Conservation (phyloP, 2,113 vertebrate species). For the Otis tarda region DNA sequence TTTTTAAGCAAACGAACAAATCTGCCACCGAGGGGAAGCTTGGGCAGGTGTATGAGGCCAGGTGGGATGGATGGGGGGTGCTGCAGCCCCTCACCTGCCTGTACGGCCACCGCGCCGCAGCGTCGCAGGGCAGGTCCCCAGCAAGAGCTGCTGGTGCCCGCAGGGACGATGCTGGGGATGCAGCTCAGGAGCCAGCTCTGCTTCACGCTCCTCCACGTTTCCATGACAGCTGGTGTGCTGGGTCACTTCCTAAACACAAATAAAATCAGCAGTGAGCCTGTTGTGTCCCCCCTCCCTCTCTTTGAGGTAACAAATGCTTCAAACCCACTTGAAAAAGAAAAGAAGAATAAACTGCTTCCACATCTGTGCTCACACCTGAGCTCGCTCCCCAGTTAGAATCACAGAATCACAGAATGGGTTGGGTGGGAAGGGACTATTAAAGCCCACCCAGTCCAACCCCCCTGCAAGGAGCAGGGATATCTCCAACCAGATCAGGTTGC, state of each 20-base stretch:
- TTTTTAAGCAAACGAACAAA: not conserved
- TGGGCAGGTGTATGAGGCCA: not conserved
- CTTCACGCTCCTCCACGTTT: not conserved
- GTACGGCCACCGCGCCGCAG: fast-evolving
- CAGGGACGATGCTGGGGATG: not conserved
- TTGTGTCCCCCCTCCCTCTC: not conserved
- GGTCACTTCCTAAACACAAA: not conserved
- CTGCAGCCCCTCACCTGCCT: not conserved
- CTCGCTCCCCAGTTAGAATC: not conserved
- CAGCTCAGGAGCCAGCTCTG: slow-evolving; percentile 1
- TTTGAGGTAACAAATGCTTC: not conserved
- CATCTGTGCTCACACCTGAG: not conserved
- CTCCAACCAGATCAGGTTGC: no score
- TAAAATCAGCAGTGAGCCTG: not conserved
- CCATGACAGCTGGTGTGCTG: not conserved
- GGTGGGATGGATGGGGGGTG: not conserved
- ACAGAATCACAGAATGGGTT: no score
- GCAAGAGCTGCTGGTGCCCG: not conserved
- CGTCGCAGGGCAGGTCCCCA: not conserved
- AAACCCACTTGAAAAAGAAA: not conserved
- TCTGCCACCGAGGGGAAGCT: not conserved
- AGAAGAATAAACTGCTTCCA: not conserved
- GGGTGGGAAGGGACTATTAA: no score
- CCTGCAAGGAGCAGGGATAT: no score
- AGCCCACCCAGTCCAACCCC: no score